These are phyloP conservation scores for Drosophila bocqueti DNA, from an alignment of 1,140 invertebrate genomes.

Conservation along the genomic window DNA sequence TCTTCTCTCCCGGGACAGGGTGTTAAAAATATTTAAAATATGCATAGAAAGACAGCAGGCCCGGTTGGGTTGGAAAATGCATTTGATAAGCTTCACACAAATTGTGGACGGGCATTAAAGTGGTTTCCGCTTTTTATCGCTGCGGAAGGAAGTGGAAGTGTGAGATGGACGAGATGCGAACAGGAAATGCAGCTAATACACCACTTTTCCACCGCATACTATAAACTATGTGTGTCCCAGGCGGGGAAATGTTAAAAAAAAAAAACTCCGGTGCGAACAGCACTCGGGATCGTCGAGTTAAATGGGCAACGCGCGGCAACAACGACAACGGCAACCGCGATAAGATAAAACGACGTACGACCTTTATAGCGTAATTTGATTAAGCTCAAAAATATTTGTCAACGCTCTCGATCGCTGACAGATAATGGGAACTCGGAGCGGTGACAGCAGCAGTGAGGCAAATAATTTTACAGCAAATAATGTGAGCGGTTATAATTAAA, in stretches of 20 bases:
- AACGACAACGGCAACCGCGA: conserved; percentile 31
- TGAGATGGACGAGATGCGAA: conserved; percentile 61
- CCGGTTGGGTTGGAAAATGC: conserved; percentile 61
- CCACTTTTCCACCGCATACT: conserved; percentile 50
- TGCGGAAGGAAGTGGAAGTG: conserved; percentile 76
- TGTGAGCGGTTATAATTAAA: conserved; percentile 49
- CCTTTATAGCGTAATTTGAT: conserved; percentile 84
- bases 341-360: conserved; percentile 76
- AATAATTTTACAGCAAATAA: conserved; percentile 49
- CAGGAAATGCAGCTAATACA: conserved; percentile 77
- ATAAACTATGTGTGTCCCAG: neutral
- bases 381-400: conserved; percentile 79
- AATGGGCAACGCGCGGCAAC: conserved; percentile 32
- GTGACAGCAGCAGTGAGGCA: conserved; percentile 32
- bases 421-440: conserved; percentile 33
- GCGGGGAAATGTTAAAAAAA: conserved; percentile 14
- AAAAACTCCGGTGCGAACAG: conserved; percentile 42
- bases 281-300: conserved; percentile 43
- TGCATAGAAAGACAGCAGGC: conserved; percentile 38
- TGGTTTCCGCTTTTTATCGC: conserved; percentile 69
- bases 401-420: conserved; percentile 36
- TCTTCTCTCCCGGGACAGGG: neutral
- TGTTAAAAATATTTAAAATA: conserved; percentile 58
- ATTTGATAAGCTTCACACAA: conserved; percentile 73
- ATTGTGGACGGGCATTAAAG: conserved; percentile 37